Percentiles rank a stretch among this genome's conserved stretches.
Evolutionary conservation across 2,888 invertebrate species (phyloP).

Genomic region (Oscheius sp.): DNA sequence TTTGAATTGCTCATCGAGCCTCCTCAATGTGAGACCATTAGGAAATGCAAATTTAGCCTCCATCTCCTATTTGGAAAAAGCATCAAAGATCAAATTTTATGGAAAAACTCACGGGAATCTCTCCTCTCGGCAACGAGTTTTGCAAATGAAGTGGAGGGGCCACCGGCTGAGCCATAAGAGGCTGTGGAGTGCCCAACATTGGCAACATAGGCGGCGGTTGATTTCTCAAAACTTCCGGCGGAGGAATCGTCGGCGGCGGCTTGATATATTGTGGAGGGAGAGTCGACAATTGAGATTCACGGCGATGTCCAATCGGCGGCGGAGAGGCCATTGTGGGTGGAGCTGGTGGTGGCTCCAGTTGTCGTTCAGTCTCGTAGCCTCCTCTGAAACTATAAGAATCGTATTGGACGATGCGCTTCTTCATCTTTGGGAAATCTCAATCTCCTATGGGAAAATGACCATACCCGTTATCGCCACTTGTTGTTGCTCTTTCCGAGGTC

Average conservation of each 20-base stretch:
- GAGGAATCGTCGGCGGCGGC: background rate
- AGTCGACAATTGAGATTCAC: background rate
- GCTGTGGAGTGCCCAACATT: too few relatives aligned
- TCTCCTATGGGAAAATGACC: background rate
- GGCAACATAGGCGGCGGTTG: background rate
- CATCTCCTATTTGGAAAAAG: too few relatives aligned
- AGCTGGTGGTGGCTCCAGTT: slow-evolving; percentile 27
- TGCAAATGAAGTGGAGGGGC: background rate
- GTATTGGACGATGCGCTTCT: background rate
- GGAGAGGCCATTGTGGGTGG: slow-evolving; percentile 1
- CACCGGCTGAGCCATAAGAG: background rate
- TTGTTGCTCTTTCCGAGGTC: slow-evolving; percentile 15
- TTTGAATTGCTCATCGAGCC: too few relatives aligned
- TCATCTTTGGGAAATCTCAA: background rate
- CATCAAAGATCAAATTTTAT: too few relatives aligned
- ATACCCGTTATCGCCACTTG: slow-evolving; percentile 28
- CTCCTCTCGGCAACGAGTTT: too few relatives aligned
- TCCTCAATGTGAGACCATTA: too few relatives aligned
- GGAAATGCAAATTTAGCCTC: too few relatives aligned
- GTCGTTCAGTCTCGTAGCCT: background rate
- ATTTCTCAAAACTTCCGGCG: background rate
- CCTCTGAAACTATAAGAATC: slow-evolving; percentile 8
- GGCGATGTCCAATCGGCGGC: background rate
- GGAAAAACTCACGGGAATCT: too few relatives aligned
- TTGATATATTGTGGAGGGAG: background rate